Percentiles rank a stretch among this genome's conserved stretches.
Evolutionary conservation across 2,888 invertebrate genomes (phyloP).

Genomic region (Autographa gamma): DNA sequence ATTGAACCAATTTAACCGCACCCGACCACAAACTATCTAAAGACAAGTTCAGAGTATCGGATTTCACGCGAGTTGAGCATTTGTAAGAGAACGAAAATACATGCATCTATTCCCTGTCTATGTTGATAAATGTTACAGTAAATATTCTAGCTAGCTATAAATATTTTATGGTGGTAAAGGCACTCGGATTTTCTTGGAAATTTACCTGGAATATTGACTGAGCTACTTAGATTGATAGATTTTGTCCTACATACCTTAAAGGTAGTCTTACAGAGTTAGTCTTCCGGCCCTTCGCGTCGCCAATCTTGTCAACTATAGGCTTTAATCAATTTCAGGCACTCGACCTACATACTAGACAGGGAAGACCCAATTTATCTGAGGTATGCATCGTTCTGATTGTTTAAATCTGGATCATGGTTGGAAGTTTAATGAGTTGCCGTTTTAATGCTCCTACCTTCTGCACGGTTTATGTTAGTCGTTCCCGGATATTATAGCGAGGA

Average conservation of each 20-base stretch:
- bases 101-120: constrained; percentile 15
- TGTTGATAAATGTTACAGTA: constrained; percentile 23
- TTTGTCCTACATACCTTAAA: constrained; percentile 29
- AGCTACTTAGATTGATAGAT: constrained; percentile 28
- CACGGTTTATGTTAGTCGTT: constrained; percentile 37
- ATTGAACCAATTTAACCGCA: constrained; percentile 11
- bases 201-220: constrained; percentile 12
- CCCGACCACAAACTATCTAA: constrained; percentile 16
- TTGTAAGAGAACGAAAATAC: constrained; percentile 35
- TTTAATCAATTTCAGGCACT: constrained; percentile 52
- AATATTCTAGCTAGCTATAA: constrained; percentile 19
- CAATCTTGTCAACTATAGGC: constrained; percentile 49
- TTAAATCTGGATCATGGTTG: constrained; percentile 33
- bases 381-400: constrained; percentile 37
- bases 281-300: constrained; percentile 26
- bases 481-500: constrained; percentile 27
- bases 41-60: constrained; percentile 31
- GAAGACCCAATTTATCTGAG: constrained; percentile 40
- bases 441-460: constrained; percentile 39
- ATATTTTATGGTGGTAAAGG: constrained; percentile 15
- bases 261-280: constrained; percentile 25
- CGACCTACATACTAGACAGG: constrained; percentile 41
- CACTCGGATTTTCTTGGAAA: constrained; percentile 14
- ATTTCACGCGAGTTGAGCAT: constrained; percentile 28
- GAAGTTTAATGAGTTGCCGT: constrained; percentile 48